Percentiles rank a stretch among this genome's conserved stretches.
Evolutionary conservation across 1,140 invertebrate genomes (phyloP).

Genomic region (Belonocnema kinseyi): DNA sequence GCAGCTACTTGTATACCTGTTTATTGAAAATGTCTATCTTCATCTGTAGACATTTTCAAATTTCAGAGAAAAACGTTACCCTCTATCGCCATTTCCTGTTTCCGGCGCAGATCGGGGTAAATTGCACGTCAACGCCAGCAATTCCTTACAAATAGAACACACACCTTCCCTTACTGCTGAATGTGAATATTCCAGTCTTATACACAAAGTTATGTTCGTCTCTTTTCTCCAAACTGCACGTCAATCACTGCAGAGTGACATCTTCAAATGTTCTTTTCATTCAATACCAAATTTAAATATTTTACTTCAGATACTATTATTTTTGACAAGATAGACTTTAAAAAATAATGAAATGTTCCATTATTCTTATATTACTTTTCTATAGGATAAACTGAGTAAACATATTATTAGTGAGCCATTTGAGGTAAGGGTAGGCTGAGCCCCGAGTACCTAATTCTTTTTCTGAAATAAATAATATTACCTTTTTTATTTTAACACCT

Average conservation of each 20-base stretch:
- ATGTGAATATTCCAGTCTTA: slow-evolving; percentile 3
- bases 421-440: no score
- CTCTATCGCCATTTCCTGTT: slow-evolving; percentile 28
- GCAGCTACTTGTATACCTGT: no score
- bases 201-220: neutral
- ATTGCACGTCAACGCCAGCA: slow-evolving; percentile 39
- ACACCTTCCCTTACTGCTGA: slow-evolving; percentile 9
- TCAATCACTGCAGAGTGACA: neutral
- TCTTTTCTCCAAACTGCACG: neutral
- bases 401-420: no score
- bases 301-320: no score
- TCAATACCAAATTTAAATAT: no score
- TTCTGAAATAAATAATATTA: no score
- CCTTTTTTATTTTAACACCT: no score
- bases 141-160: slow-evolving; percentile 23
- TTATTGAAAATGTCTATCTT: neutral
- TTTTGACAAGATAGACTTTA: no score
- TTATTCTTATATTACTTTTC: no score
- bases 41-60: slow-evolving; percentile 17
- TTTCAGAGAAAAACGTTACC: slow-evolving; percentile 18
- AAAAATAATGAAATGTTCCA: no score
- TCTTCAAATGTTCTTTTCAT: neutral
- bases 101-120: slow-evolving; percentile 39
- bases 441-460: no score
- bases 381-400: no score